A percentile compares a stretch with the other conserved stretches of the same genome.
Evolutionary conservation across 2,797 vertebrate genomes (phyloP).

Genomic region (Lepus oiostolus): DNA sequence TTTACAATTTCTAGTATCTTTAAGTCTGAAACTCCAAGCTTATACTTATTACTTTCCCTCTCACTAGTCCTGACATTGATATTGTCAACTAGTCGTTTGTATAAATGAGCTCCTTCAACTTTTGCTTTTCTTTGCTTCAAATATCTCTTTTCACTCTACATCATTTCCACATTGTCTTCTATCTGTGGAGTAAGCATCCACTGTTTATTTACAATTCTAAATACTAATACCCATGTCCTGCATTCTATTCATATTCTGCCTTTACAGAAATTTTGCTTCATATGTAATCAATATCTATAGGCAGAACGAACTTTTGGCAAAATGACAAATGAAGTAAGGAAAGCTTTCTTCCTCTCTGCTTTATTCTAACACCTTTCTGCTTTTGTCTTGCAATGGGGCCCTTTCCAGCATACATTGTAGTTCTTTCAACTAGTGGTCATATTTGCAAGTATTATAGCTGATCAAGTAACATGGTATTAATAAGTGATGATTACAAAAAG

Average conservation of each 20-base stretch:
- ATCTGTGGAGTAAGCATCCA: neutral
- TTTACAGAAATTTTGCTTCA: slow-evolving; percentile 30
- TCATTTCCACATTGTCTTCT: neutral
- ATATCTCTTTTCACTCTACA: neutral
- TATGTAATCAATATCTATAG: neutral
- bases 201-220: slow-evolving; percentile 23
- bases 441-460: neutral
- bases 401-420: slow-evolving; percentile 18
- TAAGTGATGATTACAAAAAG: slow-evolving; percentile 28
- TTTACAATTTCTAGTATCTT: slow-evolving; percentile 46
- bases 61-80: neutral
- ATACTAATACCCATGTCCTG: neutral
- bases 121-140: neutral
- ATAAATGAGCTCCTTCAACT: neutral
- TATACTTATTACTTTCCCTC: neutral
- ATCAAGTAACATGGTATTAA: neutral
- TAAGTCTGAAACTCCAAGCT: neutral
- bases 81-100: neutral
- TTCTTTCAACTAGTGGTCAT: neutral
- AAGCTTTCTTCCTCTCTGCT: neutral
- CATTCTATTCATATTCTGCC: neutral
- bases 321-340: slow-evolving; percentile 14
- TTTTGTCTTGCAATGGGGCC: neutral
- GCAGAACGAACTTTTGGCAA: neutral
- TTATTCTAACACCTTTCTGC: slow-evolving; percentile 38